phyloP scores from a whole-genome alignment of 2,113 vertebrate genomes.

The Syrrhaptes paradoxus region DNA sequence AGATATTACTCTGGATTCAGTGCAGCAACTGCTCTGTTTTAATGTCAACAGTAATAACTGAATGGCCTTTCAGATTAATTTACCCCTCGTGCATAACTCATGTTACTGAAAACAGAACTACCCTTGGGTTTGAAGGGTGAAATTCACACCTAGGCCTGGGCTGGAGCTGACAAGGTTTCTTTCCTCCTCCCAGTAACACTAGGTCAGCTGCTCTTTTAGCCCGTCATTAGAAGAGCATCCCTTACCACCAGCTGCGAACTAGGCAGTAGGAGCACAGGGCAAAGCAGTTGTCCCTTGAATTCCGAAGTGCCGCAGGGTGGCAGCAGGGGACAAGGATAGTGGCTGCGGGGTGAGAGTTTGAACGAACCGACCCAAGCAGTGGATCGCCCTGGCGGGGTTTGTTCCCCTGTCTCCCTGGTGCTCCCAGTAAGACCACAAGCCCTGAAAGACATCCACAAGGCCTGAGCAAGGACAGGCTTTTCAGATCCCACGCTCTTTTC shows the following conservation, averaged over 20 bases:
- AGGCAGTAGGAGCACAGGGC: too few species aligned
- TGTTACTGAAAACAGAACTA: background rate
- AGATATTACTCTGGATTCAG: background rate
- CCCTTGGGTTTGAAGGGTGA: background rate
- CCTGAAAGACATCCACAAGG: background rate
- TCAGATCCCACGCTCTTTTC: background rate
- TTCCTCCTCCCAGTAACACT: background rate
- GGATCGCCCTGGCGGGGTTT: fast-evolving
- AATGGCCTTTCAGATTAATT: background rate
- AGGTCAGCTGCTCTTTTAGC: background rate
- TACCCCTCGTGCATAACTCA: background rate
- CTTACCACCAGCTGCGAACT: background rate
- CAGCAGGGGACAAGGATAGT: slow-evolving; percentile 4
- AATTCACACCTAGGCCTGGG: background rate
- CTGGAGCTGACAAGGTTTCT: background rate
- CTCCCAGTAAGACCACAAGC: background rate
- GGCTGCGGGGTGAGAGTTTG: background rate
- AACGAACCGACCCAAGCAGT: fast-evolving
- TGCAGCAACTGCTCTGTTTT: background rate
- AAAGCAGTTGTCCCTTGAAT: background rate
- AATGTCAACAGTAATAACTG: background rate
- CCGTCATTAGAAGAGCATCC: background rate
- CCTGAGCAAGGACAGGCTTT: background rate
- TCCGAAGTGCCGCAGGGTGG: background rate
- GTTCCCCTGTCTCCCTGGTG: background rate